Evolutionary conservation across 2,113 vertebrate species (phyloP), one percentile per base, ranked within the genome.

Genomic region (Muntiacus muntjak): DNA sequence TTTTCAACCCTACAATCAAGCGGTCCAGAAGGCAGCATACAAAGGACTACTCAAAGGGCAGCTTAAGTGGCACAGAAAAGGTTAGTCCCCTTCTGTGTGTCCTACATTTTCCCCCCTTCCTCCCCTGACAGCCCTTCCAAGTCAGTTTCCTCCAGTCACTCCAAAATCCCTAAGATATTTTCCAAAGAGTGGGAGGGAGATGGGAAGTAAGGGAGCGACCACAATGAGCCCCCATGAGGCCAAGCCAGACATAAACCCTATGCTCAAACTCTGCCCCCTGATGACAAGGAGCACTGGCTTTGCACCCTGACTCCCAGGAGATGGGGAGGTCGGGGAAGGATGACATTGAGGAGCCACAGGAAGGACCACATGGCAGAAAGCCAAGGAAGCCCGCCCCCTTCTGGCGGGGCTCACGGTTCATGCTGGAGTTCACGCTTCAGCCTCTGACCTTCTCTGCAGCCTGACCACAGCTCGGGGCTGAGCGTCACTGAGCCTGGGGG

Each of bases 401-500:
- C 36, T 1, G 0, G 17, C 6, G 11, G 78, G n/a, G 86, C 60
- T 94, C 40, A 1, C 3, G 0, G 15, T 88, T 64, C 11, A 1
- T 15, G 4, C 64, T 15, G 25, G 58, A 16, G 26, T 60, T 30
- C 50, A 43, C 0, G 0, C 40, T 26, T 57, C 86, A 45, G 55
- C 57, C 87, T 96, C 50, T 47, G 92, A 21, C 79, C 40, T 62
- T 97, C 82, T 79, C 93, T 60, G 94, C 23, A 92, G 57, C 79
- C 36, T 74, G 15, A 71, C 40, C 26, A 12, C 95, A 55, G 50
- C 92, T 87, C 92, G 1, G 58, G 62, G 45, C 47, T 3, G 19
- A 82, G 74, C 50, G 1, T 98, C 97, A 99, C 90, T 98, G 98
- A 28, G 92, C 33, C 50, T 92, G 71, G 4, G 88, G 95, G 0